These are phyloP conservation scores for Polia nebulosa DNA, from an alignment of 2,888 invertebrate genomes.

Conservation along the genomic window DNA sequence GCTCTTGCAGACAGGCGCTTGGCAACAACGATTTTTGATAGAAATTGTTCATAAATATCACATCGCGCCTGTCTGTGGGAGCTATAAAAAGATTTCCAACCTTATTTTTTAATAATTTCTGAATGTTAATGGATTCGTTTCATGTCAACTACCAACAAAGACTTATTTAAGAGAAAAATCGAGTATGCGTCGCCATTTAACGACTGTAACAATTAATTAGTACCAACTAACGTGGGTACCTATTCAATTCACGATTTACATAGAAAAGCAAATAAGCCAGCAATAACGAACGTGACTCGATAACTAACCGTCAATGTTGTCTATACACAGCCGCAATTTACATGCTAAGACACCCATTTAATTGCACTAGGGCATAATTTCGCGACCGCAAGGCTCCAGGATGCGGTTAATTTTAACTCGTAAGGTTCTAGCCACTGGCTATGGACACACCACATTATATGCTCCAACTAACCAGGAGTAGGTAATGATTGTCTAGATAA, in stretches of 20 bases:
- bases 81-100: not conserved
- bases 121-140: not conserved
- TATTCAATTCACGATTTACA: constrained; percentile 13
- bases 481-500: constrained; percentile 27
- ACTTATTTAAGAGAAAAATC: not conserved
- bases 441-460: constrained; percentile 22
- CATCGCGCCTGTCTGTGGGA: not conserved
- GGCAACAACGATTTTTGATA: too few species aligned
- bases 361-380: constrained; percentile 53
- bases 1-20: not conserved
- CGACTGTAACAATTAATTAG: not conserved
- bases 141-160: not conserved
- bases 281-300: constrained; percentile 26
- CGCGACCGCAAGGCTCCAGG: constrained; percentile 57
- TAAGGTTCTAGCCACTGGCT: constrained; percentile 24
- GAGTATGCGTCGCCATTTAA: not conserved
- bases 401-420: constrained; percentile 63
- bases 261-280: constrained; percentile 20
- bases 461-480: constrained; percentile 5
- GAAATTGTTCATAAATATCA: too few species aligned
- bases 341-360: constrained; percentile 24
- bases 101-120: not conserved
- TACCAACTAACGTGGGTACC: not conserved
- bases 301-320: constrained; percentile 16
- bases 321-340: constrained; percentile 8